Conservation (phyloP, 2,113 vertebrate species). For the Corydoras sp. region DNA sequence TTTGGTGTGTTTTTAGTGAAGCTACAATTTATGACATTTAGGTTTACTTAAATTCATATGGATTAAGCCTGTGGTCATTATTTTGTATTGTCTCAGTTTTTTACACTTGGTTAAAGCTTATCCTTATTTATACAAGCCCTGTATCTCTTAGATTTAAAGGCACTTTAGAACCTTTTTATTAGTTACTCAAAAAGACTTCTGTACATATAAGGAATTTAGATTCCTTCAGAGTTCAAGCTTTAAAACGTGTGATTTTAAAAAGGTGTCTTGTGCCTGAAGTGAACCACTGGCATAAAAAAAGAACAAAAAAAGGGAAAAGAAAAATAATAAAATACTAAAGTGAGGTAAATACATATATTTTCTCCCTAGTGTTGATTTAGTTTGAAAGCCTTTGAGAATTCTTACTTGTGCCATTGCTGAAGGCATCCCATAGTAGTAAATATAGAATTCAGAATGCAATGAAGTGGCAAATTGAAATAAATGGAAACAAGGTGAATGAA, state of each 20-base stretch:
- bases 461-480: slow-evolving; percentile 16
- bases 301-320: not conserved
- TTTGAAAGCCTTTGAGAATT: not conserved
- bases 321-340: not conserved
- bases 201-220: too few species aligned
- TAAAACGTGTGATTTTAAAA: too few species aligned
- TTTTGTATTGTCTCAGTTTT: too few species aligned
- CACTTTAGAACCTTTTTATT: too few species aligned
- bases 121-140: too few species aligned
- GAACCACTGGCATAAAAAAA: not conserved
- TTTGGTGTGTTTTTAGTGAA: too few species aligned
- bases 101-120: too few species aligned
- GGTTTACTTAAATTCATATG: too few species aligned
- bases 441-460: not conserved
- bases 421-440: not conserved
- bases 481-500: slow-evolving; percentile 13
- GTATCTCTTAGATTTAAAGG: too few species aligned
- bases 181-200: too few species aligned
- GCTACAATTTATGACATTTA: too few species aligned
- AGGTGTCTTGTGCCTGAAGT: not conserved
- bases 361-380: not conserved
- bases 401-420: not conserved
- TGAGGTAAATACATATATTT: not conserved
- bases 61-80: too few species aligned
- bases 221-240: not conserved